Evolutionary conservation across 2,888 invertebrate genomes (phyloP), one percentile per base, ranked within the genome.

Genomic region (Danaus chrysippus): DNA sequence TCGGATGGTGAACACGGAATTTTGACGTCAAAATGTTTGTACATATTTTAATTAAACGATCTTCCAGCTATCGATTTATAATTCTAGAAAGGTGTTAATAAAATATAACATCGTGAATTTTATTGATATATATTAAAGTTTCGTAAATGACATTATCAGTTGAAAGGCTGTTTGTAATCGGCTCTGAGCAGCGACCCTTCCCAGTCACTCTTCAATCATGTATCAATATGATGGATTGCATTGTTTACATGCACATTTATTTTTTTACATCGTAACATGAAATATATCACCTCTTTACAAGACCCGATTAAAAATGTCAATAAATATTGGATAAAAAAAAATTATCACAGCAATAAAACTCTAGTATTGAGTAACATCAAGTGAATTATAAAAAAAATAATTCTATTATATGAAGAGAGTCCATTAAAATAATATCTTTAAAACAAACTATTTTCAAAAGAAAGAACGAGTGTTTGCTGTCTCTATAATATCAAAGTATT

Each of bases 401-500:
- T 34, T 34, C 6, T 34, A 34, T 34, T 34, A 34, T 34, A 34
- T 34, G 0, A 34, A 34, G 23, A 34, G 23, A 34, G 8, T 8
- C 2, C 23, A 1, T 34, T 34, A 34, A 34, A 34, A 34, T 34
- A 34, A 34, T 34, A 34, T 34, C 23, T 34, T 34, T 34, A 34
- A 34, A 34, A 34, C 1, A 34, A 6, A 0, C 6, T 3, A 34
- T 1, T 34, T 34, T 3, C 23, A 34, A 34, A 34, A 34, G 23
- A 34, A 34, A 34, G 11, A 9, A 49, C 64, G 69, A 70, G 68
- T 68, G 70, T 66, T 57, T 57, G 58, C 58, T 58, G 59, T 64
- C 62, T 52, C 49, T 64, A 65, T 61, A 66, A 58, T 54, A 64
- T 65, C 56, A 66, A 67, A 65, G 62, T 62, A 61, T 66, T 65